phyloP scores from a whole-genome alignment of 2,888 invertebrate genomes.

The Cantharis rufa region DNA sequence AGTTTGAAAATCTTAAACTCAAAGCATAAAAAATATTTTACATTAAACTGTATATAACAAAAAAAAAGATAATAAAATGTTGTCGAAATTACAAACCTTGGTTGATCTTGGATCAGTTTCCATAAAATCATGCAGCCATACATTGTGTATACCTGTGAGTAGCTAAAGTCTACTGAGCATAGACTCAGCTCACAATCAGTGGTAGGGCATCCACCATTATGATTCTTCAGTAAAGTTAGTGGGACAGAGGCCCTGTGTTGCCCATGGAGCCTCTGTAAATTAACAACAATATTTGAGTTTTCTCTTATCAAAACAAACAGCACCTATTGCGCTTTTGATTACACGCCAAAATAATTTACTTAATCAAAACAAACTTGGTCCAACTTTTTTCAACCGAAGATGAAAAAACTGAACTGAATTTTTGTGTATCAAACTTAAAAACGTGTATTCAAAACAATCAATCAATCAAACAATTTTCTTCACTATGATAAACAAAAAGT shows the following conservation, averaged over 20 bases:
- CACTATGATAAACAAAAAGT: background rate
- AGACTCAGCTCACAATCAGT: slow-evolving; percentile 24
- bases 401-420: background rate
- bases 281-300: slow-evolving; percentile 57
- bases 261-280: slow-evolving; percentile 56
- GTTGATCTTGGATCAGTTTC: slow-evolving; percentile 4
- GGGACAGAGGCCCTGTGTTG: slow-evolving; percentile 44
- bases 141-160: slow-evolving; percentile 22
- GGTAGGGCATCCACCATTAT: slow-evolving; percentile 28
- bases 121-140: slow-evolving; percentile 24
- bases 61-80: background rate
- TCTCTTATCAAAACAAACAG: slow-evolving; percentile 33
- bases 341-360: slow-evolving; percentile 1
- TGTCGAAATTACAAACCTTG: slow-evolving; percentile 20
- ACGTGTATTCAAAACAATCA: background rate
- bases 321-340: slow-evolving; percentile 31
- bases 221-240: slow-evolving; percentile 36
- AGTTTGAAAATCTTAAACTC: background rate
- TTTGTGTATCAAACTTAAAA: background rate
- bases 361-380: background rate
- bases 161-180: slow-evolving; percentile 26
- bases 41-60: background rate
- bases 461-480: background rate
- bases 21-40: background rate
- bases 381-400: background rate